Conservation (phyloP, 2,888 invertebrate species). For the Lutraria lutraria region DNA sequence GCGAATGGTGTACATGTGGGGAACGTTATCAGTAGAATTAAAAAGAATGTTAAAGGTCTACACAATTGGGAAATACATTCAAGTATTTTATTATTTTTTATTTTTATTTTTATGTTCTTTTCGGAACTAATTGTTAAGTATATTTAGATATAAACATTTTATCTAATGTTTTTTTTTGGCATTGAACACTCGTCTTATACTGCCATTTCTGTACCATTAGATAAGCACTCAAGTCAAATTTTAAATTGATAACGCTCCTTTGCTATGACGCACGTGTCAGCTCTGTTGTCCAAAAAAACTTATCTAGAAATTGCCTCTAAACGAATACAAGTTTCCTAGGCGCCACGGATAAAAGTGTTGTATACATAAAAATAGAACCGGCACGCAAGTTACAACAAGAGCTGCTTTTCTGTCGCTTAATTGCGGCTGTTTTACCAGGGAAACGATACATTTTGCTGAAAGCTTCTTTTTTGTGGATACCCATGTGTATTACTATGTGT, state of each 20-base stretch:
- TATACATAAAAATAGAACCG: conserved; percentile 11
- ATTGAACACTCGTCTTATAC: too few species aligned
- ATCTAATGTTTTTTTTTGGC: too few species aligned
- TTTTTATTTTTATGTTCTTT: too few species aligned
- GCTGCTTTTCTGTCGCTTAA: conserved; percentile 16
- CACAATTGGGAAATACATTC: too few species aligned
- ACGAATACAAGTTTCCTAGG: neutral
- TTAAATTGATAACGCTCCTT: neutral
- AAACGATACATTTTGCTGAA: conserved; percentile 30
- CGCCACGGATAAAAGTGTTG: neutral
- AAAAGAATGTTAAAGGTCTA: too few species aligned
- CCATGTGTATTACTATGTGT: conserved; percentile 17
- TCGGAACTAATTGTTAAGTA: too few species aligned
- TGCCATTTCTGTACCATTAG: too few species aligned
- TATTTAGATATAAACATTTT: too few species aligned
- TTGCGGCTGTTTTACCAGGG: conserved; percentile 20
- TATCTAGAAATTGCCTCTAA: neutral
- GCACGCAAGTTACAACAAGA: conserved; percentile 13
- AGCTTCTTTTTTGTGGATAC: conserved; percentile 8
- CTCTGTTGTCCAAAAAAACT: neutral
- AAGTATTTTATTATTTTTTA: too few species aligned
- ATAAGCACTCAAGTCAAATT: too few species aligned
- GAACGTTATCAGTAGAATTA: too few species aligned
- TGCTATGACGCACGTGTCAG: neutral
- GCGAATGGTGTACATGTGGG: too few species aligned